phyloP scores from a whole-genome alignment of 2,888 invertebrate species.

The Campopleginae sp. region DNA sequence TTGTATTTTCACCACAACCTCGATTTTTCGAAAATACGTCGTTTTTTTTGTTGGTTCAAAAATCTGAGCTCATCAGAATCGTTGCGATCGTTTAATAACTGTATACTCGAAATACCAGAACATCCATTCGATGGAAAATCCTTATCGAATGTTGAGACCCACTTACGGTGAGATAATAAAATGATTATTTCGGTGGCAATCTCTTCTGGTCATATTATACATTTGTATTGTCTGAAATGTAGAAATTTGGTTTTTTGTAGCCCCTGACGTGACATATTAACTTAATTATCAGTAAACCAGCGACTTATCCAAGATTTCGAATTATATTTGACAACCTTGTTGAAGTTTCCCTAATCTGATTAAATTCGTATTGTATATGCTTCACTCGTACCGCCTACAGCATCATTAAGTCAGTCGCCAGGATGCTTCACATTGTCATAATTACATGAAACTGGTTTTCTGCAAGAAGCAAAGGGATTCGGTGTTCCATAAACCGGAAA shows the following conservation, averaged over 20 bases:
- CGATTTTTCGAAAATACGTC: slow-evolving; percentile 58
- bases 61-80: neutral
- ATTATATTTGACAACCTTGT: neutral
- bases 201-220: neutral
- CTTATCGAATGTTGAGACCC: too few relatives aligned
- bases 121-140: neutral
- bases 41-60: neutral
- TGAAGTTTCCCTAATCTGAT: neutral
- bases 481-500: too few relatives aligned
- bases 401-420: neutral
- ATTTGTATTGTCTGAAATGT: neutral
- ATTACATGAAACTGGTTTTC: neutral
- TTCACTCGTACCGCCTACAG: neutral
- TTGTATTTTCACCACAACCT: slow-evolving; percentile 58
- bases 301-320: neutral
- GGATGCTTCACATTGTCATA: neutral
- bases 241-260: neutral
- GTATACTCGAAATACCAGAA: too few relatives aligned
- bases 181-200: neutral
- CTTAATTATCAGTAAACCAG: neutral
- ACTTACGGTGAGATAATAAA: neutral
- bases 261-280: neutral
- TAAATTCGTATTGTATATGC: neutral
- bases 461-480: neutral
- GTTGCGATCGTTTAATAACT: neutral